Evolutionary conservation across 2,113 vertebrate genomes (phyloP), one percentile per base, ranked within the genome.

Genomic region (Picathartes gymnocephalus): DNA sequence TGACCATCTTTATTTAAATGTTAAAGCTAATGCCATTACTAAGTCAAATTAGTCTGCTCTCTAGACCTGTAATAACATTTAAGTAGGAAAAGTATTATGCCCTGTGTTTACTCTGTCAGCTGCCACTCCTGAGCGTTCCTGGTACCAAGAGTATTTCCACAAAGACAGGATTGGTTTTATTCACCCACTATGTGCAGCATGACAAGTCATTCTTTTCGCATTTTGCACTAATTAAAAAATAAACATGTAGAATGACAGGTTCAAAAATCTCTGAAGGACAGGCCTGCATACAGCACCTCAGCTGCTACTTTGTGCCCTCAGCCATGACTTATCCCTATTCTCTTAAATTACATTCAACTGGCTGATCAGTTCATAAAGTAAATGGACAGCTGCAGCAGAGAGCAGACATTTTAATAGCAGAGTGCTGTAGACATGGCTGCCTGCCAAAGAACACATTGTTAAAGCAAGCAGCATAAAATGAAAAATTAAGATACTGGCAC

Each of bases 391-490:
- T 95, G 95, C 95, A 93, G 72, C 11, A 71, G 72, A 83, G 70
- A 96, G 85, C 77, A 95, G 94, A 77, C 74, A 57, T 94, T 95
- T 93, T 92, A 92, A 90, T 24, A 39, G 89, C 23, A 58, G 76
- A 96, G 74, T 64, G 71, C 86, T 60, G 57, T 83, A 85, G 93
- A 86, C 9, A 11, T 85, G 94, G 94, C 94, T 69, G 78, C 35
- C 89, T 92, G 96, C 96, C 97, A 97, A 96, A 91, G 77, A 96
- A 93, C 91, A 93, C 83, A 77, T 80, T 93, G 85, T 87, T 96
- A 96, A 97, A 94, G 94, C 87, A 94, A 91, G 87, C 61, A 91
- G 86, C 91, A 91, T 74, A 92, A 95, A 96, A 92, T 93, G 86
- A 96, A 95, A 93, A 96, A 95, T 95, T 76, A 94, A 96, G 93